A percentile compares a stretch with the other conserved stretches of the same genome.
Conservation (phyloP, 35 echinoderm and acorn worm genomes). For the Amphiura filiformis region DNA sequence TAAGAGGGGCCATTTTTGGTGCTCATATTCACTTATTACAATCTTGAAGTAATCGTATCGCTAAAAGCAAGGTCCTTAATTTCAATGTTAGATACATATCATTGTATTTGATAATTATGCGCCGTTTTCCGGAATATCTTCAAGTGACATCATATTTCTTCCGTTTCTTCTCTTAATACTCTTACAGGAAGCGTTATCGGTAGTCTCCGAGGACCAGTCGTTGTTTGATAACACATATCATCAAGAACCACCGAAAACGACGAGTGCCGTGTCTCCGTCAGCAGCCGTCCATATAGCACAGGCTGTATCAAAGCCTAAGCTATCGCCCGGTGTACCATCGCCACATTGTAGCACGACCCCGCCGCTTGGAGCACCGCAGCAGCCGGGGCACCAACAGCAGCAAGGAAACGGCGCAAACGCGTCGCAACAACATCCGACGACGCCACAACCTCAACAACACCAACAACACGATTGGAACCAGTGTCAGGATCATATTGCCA, state of each 20-base stretch:
- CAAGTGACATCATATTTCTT: conserved; percentile 10
- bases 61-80: neutral
- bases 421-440: conserved; percentile 7
- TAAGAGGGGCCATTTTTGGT: neutral
- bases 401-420: neutral
- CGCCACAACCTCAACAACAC: conserved; percentile 15
- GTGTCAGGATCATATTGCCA: conserved; percentile 14
- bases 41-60: neutral
- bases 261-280: conserved; percentile 26
- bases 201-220: conserved; percentile 76
- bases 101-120: neutral
- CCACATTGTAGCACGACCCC: conserved; percentile 29
- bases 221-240: conserved; percentile 52
- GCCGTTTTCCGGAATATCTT: neutral
- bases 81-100: neutral
- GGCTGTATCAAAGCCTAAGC: conserved; percentile 44
- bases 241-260: conserved; percentile 55
- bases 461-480: conserved; percentile 10
- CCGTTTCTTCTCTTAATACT: neutral
- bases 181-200: conserved; percentile 58
- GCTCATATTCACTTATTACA: neutral
- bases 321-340: conserved; percentile 28
- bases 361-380: conserved; percentile 21
- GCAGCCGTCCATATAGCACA: conserved; percentile 28
- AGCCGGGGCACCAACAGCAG: conserved; percentile 18